These are phyloP conservation scores for Chesias legatella DNA, from an alignment of 2,888 invertebrate species.

Conservation along the genomic window DNA sequence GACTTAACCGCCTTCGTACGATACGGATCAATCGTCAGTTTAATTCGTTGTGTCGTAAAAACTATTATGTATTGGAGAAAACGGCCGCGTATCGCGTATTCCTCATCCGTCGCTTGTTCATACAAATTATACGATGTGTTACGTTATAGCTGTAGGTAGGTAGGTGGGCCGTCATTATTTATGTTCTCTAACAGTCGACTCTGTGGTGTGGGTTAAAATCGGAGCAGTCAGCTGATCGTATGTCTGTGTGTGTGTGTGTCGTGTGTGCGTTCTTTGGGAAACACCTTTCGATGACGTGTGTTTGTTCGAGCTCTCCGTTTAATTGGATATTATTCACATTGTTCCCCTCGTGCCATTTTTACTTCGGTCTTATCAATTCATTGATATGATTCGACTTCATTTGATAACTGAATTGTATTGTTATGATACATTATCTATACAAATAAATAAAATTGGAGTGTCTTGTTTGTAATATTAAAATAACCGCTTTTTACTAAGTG, in stretches of 20 bases:
- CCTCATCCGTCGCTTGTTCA: slow-evolving; percentile 64
- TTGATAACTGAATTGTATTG: slow-evolving; percentile 37
- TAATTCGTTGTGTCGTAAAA: slow-evolving; percentile 62
- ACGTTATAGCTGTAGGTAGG: slow-evolving; percentile 77
- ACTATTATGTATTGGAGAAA: slow-evolving; percentile 61
- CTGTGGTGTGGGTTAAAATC: slow-evolving; percentile 78
- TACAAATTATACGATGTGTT: slow-evolving; percentile 78
- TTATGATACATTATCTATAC: slow-evolving; percentile 17
- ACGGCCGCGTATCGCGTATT: slow-evolving; percentile 68
- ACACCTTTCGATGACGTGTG: slow-evolving; percentile 81
- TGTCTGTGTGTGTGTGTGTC: too few species aligned
- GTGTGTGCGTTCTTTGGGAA: slow-evolving; percentile 79
- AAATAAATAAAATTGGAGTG: too few species aligned
- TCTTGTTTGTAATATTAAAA: too few species aligned
- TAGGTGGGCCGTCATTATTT: slow-evolving; percentile 80
- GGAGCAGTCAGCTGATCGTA: slow-evolving; percentile 78
- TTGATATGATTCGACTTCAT: slow-evolving; percentile 41
- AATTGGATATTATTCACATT: slow-evolving; percentile 79
- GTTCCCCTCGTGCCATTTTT: slow-evolving; percentile 69
- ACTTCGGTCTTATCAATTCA: slow-evolving; percentile 35
- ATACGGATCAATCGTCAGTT: slow-evolving; percentile 51
- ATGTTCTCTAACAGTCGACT: slow-evolving; percentile 78
- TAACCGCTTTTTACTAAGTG: too few species aligned
- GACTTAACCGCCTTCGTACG: slow-evolving; percentile 52
- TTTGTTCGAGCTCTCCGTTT: slow-evolving; percentile 75